These are phyloP conservation scores for Cephalopachus bancanus DNA, from an alignment of 2,797 vertebrate species.

Conservation along the genomic window DNA sequence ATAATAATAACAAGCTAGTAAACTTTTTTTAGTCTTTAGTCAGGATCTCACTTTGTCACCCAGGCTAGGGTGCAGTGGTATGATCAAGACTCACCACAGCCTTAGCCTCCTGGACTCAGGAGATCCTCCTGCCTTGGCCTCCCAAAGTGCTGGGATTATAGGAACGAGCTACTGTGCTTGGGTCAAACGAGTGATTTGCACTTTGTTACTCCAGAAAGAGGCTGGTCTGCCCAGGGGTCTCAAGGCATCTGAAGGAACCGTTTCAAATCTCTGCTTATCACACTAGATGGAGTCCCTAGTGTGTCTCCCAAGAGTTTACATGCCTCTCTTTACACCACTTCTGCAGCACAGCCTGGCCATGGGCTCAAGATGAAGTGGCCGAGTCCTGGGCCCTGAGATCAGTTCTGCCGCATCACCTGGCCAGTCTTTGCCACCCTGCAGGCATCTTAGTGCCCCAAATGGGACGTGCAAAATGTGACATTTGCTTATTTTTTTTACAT, in stretches of 20 bases:
- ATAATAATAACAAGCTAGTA: no score
- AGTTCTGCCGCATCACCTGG: no score
- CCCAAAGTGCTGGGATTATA: no score
- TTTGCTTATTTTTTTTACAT: neutral
- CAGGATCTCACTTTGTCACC: no score
- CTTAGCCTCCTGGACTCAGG: no score
- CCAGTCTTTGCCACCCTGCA: neutral
- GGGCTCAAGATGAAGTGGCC: neutral
- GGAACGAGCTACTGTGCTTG: no score
- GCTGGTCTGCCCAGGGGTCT: neutral
- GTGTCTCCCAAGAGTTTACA: neutral
- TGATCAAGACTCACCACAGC: no score
- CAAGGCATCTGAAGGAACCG: neutral
- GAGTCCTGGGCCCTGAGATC: neutral
- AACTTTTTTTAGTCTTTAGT: no score
- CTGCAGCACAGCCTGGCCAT: no score
- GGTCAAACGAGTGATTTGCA: neutral
- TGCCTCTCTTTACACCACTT: neutral
- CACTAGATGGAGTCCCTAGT: neutral
- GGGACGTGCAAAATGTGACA: neutral
- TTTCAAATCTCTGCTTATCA: neutral
- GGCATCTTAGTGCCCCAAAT: neutral
- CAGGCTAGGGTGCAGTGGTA: no score
- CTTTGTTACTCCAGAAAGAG: neutral
- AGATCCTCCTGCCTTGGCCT: no score